Base-by-base conservation (phyloP, 2,888 invertebrate genomes). In the Drosophila prostipennis region DNA sequence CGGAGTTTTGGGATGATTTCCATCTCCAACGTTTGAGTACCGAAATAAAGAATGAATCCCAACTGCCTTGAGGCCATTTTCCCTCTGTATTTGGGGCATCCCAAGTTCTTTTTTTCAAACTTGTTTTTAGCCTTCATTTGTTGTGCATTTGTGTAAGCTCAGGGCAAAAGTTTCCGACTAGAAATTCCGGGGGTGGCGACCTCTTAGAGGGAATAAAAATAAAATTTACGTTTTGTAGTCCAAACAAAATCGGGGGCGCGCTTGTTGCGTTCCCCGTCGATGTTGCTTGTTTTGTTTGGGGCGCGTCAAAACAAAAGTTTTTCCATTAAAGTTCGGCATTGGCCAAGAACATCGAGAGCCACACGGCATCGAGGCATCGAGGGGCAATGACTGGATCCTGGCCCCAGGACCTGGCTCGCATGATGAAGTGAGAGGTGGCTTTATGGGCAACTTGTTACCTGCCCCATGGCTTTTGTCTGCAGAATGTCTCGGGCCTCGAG, bases 391-490 rank as follows among this genome's bases (percentile, higher is more conserved):
- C 14, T 11, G 19, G 29, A 61, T 69, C 48, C 46, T 36, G 40
- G 37, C 54, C 72, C 60, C 75, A 14, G 42, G 10, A 6, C 13
- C n/a, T 10, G n/a, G 13, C 29, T 10, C 43, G 11, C 16, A 23
- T 52, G 52, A 69, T 69, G 46, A 59, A 52, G 69, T 71, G 74
- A 49, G 77, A 69, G 72, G 57, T 32, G 49, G 78, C 85, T 82
- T 85, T 79, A 85, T 81, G 82, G 74, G 87, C 87, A 69, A 84
- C 87, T 84, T 82, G 87, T 82, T 87, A 87, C 80, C 83, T 77
- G 79, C 65, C 63, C 39, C 71, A 19, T 42, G 45, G 32, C 51
- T 43, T 51, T 52, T 56, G 60, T 56, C 74, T 64, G 60, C 34
- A 37, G 14, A 19, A 13, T 55, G 72, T 71, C 72, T 51, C 52